These are phyloP conservation scores for Hydrochoerus hydrochaeris DNA, from an alignment of 2,113 vertebrate species.

Conservation along the genomic window DNA sequence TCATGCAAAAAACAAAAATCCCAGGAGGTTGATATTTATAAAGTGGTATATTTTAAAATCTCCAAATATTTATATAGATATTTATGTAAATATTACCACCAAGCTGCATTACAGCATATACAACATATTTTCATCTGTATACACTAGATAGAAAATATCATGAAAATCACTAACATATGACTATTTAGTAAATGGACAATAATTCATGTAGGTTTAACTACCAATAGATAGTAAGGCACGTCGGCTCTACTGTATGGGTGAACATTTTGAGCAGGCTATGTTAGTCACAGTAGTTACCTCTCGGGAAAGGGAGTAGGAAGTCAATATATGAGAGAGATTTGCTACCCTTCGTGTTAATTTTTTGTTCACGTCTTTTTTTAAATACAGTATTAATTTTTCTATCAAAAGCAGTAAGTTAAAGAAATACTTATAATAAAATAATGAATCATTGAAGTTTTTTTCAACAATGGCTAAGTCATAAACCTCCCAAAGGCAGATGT, in stretches of 20 bases:
- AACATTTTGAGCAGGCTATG: neutral
- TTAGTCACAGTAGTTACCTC: neutral
- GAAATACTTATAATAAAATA: conserved; percentile 11
- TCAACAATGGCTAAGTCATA: conserved; percentile 45
- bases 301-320: neutral
- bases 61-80: neutral
- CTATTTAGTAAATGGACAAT: neutral
- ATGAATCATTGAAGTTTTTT: conserved; percentile 21
- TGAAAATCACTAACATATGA: neutral
- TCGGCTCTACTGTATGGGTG: neutral
- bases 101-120: neutral
- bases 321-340: neutral
- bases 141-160: neutral
- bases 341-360: neutral
- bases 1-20: neutral
- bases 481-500: conserved; percentile 47
- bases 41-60: neutral
- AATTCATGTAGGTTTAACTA: neutral
- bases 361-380: neutral
- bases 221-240: neutral
- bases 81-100: neutral
- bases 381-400: conserved; percentile 48
- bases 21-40: neutral
- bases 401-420: conserved; percentile 47
- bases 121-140: neutral